Percentiles rank a stretch among this genome's conserved stretches.
Conservation (phyloP, 2,113 vertebrate species). For the Strigops habroptila region DNA sequence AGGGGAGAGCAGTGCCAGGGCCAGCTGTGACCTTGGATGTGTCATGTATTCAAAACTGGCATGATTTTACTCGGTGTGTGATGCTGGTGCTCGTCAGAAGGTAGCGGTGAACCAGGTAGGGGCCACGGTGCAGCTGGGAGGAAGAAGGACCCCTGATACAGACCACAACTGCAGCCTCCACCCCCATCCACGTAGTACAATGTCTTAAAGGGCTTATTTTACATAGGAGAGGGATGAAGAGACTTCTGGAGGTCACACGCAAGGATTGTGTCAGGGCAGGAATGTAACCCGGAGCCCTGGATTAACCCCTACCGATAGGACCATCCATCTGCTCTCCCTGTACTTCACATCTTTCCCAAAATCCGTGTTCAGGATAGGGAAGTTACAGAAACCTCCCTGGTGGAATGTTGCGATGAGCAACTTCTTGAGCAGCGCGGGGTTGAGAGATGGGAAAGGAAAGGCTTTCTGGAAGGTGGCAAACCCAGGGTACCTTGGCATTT, state of each 20-base stretch:
- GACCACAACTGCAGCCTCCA: background rate
- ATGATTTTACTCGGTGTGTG: background rate
- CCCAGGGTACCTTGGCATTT: background rate
- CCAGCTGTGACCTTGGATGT: slow-evolving; percentile 23
- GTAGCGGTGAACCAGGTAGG: background rate
- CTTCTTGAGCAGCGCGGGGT: background rate
- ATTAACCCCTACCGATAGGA: background rate
- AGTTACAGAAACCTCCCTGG: background rate
- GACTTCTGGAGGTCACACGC: background rate
- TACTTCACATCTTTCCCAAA: background rate
- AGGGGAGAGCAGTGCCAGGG: background rate
- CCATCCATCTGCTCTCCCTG: background rate
- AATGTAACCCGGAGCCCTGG: background rate
- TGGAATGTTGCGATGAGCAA: accelerated
- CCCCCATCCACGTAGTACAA: background rate
- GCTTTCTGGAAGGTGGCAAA: background rate
- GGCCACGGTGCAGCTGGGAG: accelerated
- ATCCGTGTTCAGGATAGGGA: background rate
- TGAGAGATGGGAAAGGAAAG: background rate
- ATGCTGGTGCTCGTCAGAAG: background rate
- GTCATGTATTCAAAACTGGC: background rate
- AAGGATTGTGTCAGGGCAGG: background rate
- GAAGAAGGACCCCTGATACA: accelerated
- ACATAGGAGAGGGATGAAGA: background rate
- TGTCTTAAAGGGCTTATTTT: background rate